Evolutionary conservation across 1,140 invertebrate species (phyloP).

Genomic region (Lycorma delicatula): DNA sequence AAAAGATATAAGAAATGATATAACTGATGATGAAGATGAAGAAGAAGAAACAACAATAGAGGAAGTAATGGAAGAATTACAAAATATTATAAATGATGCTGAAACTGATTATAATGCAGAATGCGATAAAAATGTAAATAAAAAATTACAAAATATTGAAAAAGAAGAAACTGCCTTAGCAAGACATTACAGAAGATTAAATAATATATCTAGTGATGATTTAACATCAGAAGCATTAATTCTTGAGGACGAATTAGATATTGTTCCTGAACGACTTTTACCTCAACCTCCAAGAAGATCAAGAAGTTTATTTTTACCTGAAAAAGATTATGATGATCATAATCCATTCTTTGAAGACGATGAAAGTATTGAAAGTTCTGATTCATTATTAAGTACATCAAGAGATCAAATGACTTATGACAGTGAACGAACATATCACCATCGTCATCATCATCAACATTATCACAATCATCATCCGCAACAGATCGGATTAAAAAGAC

Average conservation of each 20-base stretch:
- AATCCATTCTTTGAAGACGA: conserved; percentile 52
- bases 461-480: background rate
- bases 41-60: conserved; percentile 72
- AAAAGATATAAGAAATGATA: conserved; percentile 10
- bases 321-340: conserved; percentile 35
- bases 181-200: conserved; percentile 22
- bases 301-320: conserved; percentile 42
- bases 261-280: conserved; percentile 39
- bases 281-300: conserved; percentile 49
- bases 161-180: conserved; percentile 17
- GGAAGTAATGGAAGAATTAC: conserved; percentile 75
- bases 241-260: conserved; percentile 18
- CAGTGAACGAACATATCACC: background rate
- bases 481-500: conserved; percentile 5
- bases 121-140: conserved; percentile 3
- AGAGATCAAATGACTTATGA: conserved; percentile 31
- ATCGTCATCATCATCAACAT: no score
- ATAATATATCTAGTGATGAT: conserved; percentile 15
- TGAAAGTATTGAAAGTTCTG: conserved; percentile 55
- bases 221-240: conserved; percentile 16
- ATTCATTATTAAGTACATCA: conserved; percentile 57
- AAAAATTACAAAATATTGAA: background rate
- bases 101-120: conserved; percentile 56
- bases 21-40: conserved; percentile 11
- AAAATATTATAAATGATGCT: conserved; percentile 76